Conservation (phyloP, 2,888 invertebrate species). For the Euphydryas editha region DNA sequence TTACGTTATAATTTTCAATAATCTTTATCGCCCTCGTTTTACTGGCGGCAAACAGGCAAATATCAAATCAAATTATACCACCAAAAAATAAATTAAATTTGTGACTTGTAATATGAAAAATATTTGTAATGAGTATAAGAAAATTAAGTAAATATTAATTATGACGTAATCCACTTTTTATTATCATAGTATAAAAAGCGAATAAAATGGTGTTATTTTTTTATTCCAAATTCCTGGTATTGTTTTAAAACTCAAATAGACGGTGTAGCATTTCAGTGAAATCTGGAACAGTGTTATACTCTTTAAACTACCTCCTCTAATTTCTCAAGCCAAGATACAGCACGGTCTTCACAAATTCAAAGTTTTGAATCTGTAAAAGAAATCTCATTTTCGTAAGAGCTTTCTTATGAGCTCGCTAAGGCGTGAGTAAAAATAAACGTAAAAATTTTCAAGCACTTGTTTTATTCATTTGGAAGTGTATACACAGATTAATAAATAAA, state of each 20-base stretch:
- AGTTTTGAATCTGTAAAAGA: constrained; percentile 23
- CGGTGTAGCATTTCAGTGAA: neutral
- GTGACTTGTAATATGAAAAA: no score
- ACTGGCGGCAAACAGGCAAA: no score
- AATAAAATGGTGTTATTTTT: neutral
- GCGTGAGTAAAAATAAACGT: constrained; percentile 1
- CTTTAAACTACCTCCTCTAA: constrained; percentile 13
- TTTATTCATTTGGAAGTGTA: constrained; percentile 10
- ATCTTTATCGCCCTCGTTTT: no score
- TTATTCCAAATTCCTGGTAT: neutral
- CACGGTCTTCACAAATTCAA: constrained; percentile 23
- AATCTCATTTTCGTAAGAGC: constrained; percentile 36
- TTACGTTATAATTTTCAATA: no score
- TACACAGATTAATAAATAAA: neutral
- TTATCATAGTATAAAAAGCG: neutral
- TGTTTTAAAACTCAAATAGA: neutral
- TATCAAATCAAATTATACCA: no score
- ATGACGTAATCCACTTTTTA: no score
- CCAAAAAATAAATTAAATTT: no score
- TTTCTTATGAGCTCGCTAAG: constrained; percentile 28
- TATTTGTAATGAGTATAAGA: no score
- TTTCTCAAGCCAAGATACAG: constrained; percentile 18
- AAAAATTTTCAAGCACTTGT: constrained; percentile 8
- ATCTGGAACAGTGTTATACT: neutral
- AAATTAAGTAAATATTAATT: no score